Evolutionary conservation across 2,888 invertebrate genomes (phyloP).

Genomic region (Sycophila texana): DNA sequence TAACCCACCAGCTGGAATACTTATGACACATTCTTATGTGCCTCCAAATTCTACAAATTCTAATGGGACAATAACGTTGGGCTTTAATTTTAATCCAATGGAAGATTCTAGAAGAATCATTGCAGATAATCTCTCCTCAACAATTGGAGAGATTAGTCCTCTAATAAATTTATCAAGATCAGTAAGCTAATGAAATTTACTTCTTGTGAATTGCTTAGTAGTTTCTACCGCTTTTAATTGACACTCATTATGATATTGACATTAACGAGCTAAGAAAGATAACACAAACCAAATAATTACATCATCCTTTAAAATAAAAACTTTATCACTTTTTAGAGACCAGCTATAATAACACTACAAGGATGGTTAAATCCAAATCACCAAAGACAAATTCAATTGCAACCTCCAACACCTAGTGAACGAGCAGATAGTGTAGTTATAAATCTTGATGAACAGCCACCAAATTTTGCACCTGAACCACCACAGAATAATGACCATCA

Average conservation of each 20-base stretch:
- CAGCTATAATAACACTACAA: conserved; percentile 51
- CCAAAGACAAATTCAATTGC: conserved; percentile 51
- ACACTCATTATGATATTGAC: neutral
- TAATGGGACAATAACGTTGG: conserved; percentile 42
- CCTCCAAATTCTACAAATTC: conserved; percentile 40
- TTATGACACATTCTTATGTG: conserved; percentile 47
- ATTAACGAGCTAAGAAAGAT: neutral
- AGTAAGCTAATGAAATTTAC: conserved; percentile 31
- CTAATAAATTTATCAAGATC: conserved; percentile 56
- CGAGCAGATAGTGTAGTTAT: conserved; percentile 47
- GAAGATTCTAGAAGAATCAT: conserved; percentile 56
- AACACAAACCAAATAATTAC: neutral
- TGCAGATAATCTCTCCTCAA: conserved; percentile 51
- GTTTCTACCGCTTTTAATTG: neutral
- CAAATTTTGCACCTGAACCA: conserved; percentile 35
- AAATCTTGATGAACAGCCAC: conserved; percentile 46
- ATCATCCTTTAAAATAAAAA: neutral
- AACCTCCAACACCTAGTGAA: conserved; percentile 34
- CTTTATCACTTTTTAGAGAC: conserved; percentile 41
- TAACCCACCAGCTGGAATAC: conserved; percentile 36
- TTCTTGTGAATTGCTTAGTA: neutral
- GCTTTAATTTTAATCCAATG: conserved; percentile 56
- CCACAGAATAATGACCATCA: conserved; percentile 60
- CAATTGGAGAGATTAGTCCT: conserved; percentile 53
- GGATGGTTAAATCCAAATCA: conserved; percentile 56